phyloP scores from a whole-genome alignment of 1,140 invertebrate species.

The Acromyrmex echinatior region DNA sequence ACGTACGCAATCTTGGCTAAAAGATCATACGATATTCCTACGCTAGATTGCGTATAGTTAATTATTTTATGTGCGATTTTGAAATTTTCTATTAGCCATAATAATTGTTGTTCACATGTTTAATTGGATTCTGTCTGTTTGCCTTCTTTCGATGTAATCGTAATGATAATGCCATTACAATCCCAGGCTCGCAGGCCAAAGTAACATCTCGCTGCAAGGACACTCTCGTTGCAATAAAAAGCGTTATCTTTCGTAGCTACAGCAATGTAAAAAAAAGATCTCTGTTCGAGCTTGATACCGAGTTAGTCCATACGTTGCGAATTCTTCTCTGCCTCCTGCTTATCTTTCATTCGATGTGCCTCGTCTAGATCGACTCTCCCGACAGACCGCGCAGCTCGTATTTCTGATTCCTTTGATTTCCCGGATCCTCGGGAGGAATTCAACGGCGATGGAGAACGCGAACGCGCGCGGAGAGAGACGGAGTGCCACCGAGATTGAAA shows the following conservation, averaged over 20 bases:
- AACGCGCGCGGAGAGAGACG: conserved; percentile 43
- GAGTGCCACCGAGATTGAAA: conserved; percentile 79
- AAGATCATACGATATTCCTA: background rate
- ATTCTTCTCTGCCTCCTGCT: conserved; percentile 21
- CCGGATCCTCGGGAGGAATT: conserved; percentile 78
- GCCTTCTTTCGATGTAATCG: conserved; percentile 8
- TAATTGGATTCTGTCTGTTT: background rate
- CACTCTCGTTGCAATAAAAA: conserved; percentile 27
- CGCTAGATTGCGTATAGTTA: background rate
- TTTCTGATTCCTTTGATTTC: conserved; percentile 79
- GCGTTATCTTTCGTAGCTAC: conserved; percentile 67
- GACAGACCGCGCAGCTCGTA: conserved; percentile 68
- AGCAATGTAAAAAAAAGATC: conserved; percentile 61
- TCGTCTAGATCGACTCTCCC: conserved; percentile 42
- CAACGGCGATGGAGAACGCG: conserved; percentile 29
- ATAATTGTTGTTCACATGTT: background rate
- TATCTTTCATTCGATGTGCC: conserved; percentile 38
- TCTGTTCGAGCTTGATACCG: conserved; percentile 77
- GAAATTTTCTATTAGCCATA: background rate
- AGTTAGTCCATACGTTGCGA: conserved; percentile 66
- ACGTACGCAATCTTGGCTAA: background rate
- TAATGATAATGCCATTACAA: conserved; percentile 5
- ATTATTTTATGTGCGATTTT: background rate
- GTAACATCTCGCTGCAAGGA: conserved; percentile 5
- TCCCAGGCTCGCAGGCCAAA: conserved; percentile 24